Conservation (phyloP, 2,888 invertebrate species). For the Tineola bisselliella region DNA sequence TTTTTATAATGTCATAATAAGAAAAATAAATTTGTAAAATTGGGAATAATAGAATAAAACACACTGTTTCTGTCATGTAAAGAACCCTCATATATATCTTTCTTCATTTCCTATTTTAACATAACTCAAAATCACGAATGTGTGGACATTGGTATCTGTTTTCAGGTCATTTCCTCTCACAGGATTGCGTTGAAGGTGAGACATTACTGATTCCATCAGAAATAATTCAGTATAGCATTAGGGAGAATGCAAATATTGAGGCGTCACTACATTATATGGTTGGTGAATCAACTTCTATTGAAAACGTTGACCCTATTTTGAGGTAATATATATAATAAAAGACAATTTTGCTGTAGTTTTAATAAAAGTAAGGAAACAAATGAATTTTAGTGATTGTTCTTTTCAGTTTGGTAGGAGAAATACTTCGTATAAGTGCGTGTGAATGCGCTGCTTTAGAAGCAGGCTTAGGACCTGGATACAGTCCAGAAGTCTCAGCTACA, state of each 20-base stretch:
- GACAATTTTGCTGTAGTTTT: too few relatives aligned
- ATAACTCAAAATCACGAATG: too few relatives aligned
- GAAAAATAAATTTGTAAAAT: too few relatives aligned
- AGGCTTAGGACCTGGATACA: conserved; percentile 70
- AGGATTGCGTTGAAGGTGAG: conserved; percentile 74
- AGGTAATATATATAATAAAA: conserved; percentile 52
- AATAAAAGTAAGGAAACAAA: too few relatives aligned
- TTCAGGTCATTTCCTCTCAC: conserved; percentile 72
- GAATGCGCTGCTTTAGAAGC: conserved; percentile 78
- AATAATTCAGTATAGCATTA: conserved; percentile 71
- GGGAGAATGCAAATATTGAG: conserved; percentile 57
- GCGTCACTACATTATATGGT: conserved; percentile 52
- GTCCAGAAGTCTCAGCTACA: conserved; percentile 81
- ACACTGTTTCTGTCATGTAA: too few relatives aligned
- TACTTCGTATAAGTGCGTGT: conserved; percentile 78
- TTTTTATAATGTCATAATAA: too few relatives aligned
- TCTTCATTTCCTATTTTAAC: too few relatives aligned
- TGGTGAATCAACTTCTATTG: conserved; percentile 42
- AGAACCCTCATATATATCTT: too few relatives aligned
- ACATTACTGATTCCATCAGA: conserved; percentile 74
- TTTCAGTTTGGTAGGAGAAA: conserved; percentile 73
- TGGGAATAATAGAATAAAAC: too few relatives aligned
- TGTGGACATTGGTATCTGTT: too few relatives aligned
- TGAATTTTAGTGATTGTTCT: too few relatives aligned
- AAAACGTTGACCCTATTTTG: conserved; percentile 65